Conservation (phyloP, 2,888 invertebrate genomes). For the Arge pagana region DNA sequence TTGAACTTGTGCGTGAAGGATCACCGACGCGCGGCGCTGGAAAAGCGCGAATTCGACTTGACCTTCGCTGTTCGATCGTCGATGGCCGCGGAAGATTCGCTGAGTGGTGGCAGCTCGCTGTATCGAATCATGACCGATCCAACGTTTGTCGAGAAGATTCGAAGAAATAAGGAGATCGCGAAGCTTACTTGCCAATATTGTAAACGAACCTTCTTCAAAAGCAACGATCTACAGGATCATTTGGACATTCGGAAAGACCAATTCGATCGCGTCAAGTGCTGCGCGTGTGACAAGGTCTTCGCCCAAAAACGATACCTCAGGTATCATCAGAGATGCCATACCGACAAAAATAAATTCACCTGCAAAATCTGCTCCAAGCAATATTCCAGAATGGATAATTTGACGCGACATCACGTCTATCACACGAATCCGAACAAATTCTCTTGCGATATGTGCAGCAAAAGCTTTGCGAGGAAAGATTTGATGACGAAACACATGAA, state of each 20-base stretch:
- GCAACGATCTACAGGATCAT: slow-evolving; percentile 42
- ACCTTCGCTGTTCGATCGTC: not conserved
- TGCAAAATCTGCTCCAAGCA: slow-evolving; percentile 50
- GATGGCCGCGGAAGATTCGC: too few relatives aligned
- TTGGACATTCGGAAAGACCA: slow-evolving; percentile 40
- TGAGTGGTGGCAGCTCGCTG: slow-evolving; percentile 47
- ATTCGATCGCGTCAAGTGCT: slow-evolving; percentile 43
- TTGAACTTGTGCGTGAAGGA: not conserved
- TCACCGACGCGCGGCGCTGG: too few relatives aligned
- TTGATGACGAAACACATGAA: slow-evolving; percentile 51
- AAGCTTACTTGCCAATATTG: slow-evolving; percentile 44
- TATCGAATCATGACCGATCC: slow-evolving; percentile 53
- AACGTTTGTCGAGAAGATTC: slow-evolving; percentile 40
- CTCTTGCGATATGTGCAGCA: slow-evolving; percentile 47
- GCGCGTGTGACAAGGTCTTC: slow-evolving; percentile 50
- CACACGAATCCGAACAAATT: slow-evolving; percentile 53
- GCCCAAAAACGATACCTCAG: slow-evolving; percentile 49
- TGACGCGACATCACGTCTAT: slow-evolving; percentile 49
- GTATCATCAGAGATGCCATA: slow-evolving; percentile 50
- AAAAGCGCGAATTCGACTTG: not conserved
- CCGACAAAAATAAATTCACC: slow-evolving; percentile 47
- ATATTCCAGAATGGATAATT: slow-evolving; percentile 50
- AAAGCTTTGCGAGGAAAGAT: slow-evolving; percentile 51
- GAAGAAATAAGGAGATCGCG: slow-evolving; percentile 22
- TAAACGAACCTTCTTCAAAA: slow-evolving; percentile 41